Conservation (phyloP, 2,888 invertebrate species). For the Ophraella communa region DNA sequence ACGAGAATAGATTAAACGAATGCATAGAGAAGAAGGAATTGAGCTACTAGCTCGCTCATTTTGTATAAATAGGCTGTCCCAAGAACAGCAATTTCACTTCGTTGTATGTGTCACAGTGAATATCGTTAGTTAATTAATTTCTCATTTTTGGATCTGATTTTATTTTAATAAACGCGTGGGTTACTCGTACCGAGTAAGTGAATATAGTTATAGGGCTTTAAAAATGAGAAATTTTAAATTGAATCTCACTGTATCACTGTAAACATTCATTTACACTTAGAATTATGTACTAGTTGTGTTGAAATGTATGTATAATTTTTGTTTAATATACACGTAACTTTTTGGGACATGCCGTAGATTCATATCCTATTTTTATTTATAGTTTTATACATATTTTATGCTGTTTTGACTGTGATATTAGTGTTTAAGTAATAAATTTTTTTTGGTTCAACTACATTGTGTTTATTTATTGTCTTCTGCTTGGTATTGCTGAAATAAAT, state of each 20-base stretch:
- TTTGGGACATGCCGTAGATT: slow-evolving; percentile 7
- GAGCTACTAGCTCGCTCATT: slow-evolving; percentile 33
- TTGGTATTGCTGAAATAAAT: too few relatives aligned
- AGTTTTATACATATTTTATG: slow-evolving; percentile 19
- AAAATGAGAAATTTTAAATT: not conserved
- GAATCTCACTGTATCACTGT: not conserved
- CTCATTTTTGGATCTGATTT: not conserved
- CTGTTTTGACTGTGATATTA: slow-evolving; percentile 31
- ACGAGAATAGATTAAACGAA: slow-evolving; percentile 52
- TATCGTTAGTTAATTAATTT: not conserved
- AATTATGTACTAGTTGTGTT: not conserved
- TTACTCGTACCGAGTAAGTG: not conserved
- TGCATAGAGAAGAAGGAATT: slow-evolving; percentile 45
- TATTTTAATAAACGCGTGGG: not conserved
- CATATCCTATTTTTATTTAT: not conserved
- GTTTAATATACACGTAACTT: not conserved
- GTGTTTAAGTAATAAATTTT: slow-evolving; percentile 19
- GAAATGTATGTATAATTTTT: not conserved
- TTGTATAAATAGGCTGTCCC: not conserved
- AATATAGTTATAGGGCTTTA: not conserved
- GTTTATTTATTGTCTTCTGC: too few relatives aligned
- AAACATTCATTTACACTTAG: not conserved
- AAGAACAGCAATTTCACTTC: not conserved
- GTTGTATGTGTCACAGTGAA: not conserved
- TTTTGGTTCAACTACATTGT: not conserved